Conservation (phyloP, 2,888 invertebrate genomes). For the Zygothrica quintamaculata region DNA sequence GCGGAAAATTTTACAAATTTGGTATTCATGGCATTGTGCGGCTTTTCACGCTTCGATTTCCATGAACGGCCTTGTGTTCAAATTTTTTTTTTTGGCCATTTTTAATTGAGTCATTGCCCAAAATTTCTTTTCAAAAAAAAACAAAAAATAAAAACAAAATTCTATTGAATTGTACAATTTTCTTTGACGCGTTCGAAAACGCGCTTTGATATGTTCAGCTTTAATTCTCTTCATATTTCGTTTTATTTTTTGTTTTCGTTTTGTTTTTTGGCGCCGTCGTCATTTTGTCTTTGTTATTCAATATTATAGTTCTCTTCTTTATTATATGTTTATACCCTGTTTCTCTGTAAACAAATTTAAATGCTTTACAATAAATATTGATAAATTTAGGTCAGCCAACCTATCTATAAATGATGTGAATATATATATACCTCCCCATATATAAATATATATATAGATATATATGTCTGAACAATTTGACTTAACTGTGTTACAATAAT, state of each 20-base stretch:
- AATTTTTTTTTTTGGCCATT: conserved; percentile 23
- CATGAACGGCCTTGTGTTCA: conserved; percentile 42
- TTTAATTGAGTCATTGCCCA: conserved; percentile 64
- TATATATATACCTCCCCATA: too few relatives aligned
- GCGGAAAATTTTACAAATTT: conserved; percentile 58
- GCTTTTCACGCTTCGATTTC: conserved; percentile 38
- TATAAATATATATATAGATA: too few relatives aligned
- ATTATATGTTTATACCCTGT: too few relatives aligned
- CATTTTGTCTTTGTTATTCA: conserved; percentile 17
- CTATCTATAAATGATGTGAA: too few relatives aligned
- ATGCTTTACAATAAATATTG: too few relatives aligned
- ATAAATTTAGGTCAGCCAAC: too few relatives aligned
- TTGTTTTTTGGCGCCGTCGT: conserved; percentile 58
- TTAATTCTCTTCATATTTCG: too few relatives aligned
- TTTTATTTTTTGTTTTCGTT: conserved; percentile 12
- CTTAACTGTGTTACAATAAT: too few relatives aligned
- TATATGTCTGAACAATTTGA: too few relatives aligned
- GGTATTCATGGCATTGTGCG: conserved; percentile 39
- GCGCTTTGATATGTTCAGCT: conserved; percentile 19
- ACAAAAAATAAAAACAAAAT: conserved; percentile 27
- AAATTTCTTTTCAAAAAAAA: conserved; percentile 25
- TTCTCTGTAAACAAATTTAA: too few relatives aligned
- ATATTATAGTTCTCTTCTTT: not conserved
- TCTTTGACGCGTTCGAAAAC: conserved; percentile 19
- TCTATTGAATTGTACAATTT: conserved; percentile 21